phyloP scores from a whole-genome alignment of 2,113 vertebrate species.

The Oxygymnocypris stewartii region DNA sequence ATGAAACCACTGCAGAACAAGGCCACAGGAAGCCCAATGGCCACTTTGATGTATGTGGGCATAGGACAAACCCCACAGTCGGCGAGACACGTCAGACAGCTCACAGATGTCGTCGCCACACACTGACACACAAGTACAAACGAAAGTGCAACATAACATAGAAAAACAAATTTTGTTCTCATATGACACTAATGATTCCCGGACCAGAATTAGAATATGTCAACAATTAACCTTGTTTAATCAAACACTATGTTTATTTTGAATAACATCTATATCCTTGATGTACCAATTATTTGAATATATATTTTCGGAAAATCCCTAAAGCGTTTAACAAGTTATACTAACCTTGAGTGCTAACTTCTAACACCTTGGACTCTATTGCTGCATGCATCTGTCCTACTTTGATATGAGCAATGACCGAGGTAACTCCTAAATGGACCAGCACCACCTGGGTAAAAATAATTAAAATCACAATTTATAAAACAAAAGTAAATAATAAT shows the following conservation, averaged over 20 bases:
- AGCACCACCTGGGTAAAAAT: constrained; percentile 71
- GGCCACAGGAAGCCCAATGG: constrained; percentile 73
- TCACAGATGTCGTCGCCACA: constrained; percentile 75
- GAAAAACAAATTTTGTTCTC: background rate
- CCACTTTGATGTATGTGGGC: constrained; percentile 71
- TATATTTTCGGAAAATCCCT: background rate
- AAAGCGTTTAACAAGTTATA: background rate
- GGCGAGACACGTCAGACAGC: constrained; percentile 74
- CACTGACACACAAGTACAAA: constrained; percentile 61
- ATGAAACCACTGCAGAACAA: constrained; percentile 77
- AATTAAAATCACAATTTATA: background rate
- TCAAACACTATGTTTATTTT: background rate
- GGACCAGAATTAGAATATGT: background rate
- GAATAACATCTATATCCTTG: background rate
- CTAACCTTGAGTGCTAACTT: constrained; percentile 76
- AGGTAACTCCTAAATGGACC: constrained; percentile 74
- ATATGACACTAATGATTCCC: background rate
- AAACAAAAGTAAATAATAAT: background rate
- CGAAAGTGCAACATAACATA: background rate
- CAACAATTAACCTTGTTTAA: background rate
- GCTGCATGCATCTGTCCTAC: constrained; percentile 76
- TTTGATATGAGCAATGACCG: constrained; percentile 78
- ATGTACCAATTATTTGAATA: background rate
- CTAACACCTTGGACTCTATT: constrained; percentile 74
- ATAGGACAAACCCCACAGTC: constrained; percentile 79